Evolutionary conservation across 2,888 invertebrate species (phyloP).

Genomic region (Bibio marci): DNA sequence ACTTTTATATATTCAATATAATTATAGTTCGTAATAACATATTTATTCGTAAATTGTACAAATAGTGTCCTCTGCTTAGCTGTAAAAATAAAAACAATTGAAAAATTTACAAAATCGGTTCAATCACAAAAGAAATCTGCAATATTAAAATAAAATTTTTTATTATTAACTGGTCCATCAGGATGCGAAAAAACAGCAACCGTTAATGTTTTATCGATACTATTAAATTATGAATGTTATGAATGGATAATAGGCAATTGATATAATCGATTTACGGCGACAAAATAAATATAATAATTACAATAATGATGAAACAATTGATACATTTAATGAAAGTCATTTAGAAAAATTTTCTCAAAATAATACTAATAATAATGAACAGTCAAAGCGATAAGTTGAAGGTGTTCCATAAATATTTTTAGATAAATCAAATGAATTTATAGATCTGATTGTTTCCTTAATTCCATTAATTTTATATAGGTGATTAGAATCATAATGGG

Average conservation of each 20-base stretch:
- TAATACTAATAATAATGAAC: too few species aligned
- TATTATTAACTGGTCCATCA: constrained; percentile 65
- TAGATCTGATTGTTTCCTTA: constrained; percentile 34
- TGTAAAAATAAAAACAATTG: constrained; percentile 55
- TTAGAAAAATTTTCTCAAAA: constrained; percentile 50
- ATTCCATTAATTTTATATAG: constrained; percentile 16
- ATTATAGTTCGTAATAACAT: too few species aligned
- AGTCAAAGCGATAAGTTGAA: constrained; percentile 43
- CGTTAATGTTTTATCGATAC: constrained; percentile 44
- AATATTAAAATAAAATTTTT: constrained; percentile 31
- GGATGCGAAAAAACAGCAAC: constrained; percentile 73
- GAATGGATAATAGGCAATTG: constrained; percentile 77
- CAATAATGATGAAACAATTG: constrained; percentile 16
- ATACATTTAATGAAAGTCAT: constrained; percentile 34
- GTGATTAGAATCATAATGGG: constrained; percentile 27
- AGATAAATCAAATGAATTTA: constrained; percentile 45
- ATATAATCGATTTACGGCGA: constrained; percentile 42
- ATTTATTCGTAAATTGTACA: too few species aligned
- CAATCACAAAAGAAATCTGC: constrained; percentile 13
- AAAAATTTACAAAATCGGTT: constrained; percentile 56
- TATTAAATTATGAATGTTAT: constrained; percentile 31
- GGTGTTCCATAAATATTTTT: constrained; percentile 69
- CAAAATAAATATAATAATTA: constrained; percentile 4
- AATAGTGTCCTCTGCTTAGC: too few species aligned
- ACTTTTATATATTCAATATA: too few species aligned